These are phyloP conservation scores for Ginglymostoma cirratum DNA, from an alignment of 2,113 vertebrate species.

Conservation along the genomic window DNA sequence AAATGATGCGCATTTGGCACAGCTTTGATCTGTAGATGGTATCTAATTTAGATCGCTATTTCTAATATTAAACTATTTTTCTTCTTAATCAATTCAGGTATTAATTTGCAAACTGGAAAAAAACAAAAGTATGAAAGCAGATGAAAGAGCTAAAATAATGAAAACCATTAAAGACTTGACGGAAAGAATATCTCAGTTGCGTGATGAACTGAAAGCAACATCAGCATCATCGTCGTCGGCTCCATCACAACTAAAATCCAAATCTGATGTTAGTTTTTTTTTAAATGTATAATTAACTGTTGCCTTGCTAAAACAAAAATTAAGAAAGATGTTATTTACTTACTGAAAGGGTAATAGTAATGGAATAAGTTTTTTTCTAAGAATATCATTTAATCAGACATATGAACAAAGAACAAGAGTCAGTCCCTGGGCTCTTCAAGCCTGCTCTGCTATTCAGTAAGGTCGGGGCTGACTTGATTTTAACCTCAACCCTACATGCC, in stretches of 20 bases:
- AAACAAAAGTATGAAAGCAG: constrained; percentile 86
- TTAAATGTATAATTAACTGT: not conserved
- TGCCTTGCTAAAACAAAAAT: not conserved
- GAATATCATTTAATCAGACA: not conserved
- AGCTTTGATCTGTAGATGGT: too few relatives aligned
- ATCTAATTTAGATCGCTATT: not conserved
- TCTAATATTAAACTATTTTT: not conserved
- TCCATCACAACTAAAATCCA: constrained; percentile 75
- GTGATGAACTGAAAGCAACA: constrained; percentile 77
- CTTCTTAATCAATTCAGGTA: constrained; percentile 57
- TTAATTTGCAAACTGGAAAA: constrained; percentile 92
- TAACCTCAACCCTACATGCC: too few relatives aligned
- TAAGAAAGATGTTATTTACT: not conserved
- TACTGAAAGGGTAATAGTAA: not conserved
- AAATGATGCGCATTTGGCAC: not conserved
- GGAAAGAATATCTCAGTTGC: constrained; percentile 86
- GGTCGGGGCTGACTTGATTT: too few relatives aligned
- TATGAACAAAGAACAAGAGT: too few relatives aligned
- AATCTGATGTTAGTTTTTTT: constrained; percentile 71
- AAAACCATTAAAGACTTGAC: constrained; percentile 90
- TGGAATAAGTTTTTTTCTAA: not conserved
- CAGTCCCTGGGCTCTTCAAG: too few relatives aligned
- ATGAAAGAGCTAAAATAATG: constrained; percentile 89
- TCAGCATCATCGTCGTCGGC: constrained; percentile 56
- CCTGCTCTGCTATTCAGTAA: too few relatives aligned